Evolutionary conservation across 2,888 invertebrate species (phyloP), one percentile per base, ranked within the genome.

Genomic region (Petrophora chlorosata): DNA sequence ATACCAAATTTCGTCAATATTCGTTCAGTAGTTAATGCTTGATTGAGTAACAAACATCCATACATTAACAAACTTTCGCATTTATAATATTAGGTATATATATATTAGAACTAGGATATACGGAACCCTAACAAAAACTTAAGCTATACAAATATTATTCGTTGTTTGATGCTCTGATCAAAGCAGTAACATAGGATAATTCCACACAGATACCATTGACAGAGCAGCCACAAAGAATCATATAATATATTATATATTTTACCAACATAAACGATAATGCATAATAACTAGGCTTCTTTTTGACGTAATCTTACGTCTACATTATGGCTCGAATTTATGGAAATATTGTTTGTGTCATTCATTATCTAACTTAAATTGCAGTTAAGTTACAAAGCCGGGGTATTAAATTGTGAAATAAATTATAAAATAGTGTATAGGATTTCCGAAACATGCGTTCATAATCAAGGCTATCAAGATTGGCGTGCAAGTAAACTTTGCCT

Each of bases 101-200:
- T n/a, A n/a, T n/a, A n/a, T n/a, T n/a, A n/a, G n/a, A n/a, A n/a
- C n/a, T n/a, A n/a, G n/a, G n/a, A n/a, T 28, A 15, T 5, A 39
- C 30, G 36, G 70, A 63, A 54, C 72, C 59, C 76, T 59, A 62
- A 69, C 53, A 19, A 42, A 62, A 63, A 70, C 62, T 61, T 61
- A 67, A 70, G 67, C 63, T 66, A 66, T 53, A 73, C 66, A 74
- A 69, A 71, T 65, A 69, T 66, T 70, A 65, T 70, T 63, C 63
- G 63, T 67, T 58, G 63, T 67, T 59, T 34, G 61, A 62, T 66
- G 56, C 53, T 35, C 58, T 67, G 75, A 70, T 77, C 71, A 73
- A 55, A 57, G 63, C 55, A 58, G 66, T 76, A 65, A 69, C 62
- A 59, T 67, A 61, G 69, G 66, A 68, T 72, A 65, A 60, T 59